Conservation (phyloP, 2,113 vertebrate species). For the Phaethon lepturus region DNA sequence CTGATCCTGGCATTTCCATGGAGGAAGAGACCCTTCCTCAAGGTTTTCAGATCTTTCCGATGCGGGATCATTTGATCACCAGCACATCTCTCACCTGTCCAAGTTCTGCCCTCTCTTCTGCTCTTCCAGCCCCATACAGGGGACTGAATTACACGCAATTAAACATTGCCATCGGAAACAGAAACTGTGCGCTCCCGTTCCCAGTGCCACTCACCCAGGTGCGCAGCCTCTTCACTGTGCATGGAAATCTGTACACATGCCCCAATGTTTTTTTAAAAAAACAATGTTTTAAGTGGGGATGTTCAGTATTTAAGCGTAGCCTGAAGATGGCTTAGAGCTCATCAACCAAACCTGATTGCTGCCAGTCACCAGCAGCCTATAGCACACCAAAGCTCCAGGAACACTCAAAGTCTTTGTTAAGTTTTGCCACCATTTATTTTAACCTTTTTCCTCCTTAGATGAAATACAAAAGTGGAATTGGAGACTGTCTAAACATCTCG, state of each 20-base stretch:
- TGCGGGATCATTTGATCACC: not conserved
- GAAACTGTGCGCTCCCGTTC: not conserved
- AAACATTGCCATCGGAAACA: accelerated
- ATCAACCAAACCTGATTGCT: not conserved
- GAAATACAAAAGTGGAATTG: not conserved
- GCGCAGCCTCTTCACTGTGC: not conserved
- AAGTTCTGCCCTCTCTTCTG: not conserved
- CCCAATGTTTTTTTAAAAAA: not conserved
- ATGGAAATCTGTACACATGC: accelerated
- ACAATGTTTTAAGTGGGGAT: not conserved
- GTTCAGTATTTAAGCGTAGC: not conserved
- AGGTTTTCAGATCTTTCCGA: not conserved
- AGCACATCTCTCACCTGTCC: not conserved
- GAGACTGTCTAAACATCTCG: not conserved
- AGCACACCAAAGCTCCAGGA: accelerated
- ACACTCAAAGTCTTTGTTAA: accelerated
- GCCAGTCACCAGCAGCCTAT: not conserved
- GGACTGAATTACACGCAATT: not conserved
- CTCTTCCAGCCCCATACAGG: not conserved
- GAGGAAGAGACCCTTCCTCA: not conserved
- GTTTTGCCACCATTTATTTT: not conserved
- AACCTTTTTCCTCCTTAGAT: not conserved
- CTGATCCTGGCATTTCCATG: not conserved
- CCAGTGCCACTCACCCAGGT: not conserved
- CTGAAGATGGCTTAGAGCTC: not conserved